Percentiles rank a stretch among this genome's conserved stretches.
phyloP scores from a whole-genome alignment of 2,888 invertebrate genomes.

The Sepiola atlantica region DNA sequence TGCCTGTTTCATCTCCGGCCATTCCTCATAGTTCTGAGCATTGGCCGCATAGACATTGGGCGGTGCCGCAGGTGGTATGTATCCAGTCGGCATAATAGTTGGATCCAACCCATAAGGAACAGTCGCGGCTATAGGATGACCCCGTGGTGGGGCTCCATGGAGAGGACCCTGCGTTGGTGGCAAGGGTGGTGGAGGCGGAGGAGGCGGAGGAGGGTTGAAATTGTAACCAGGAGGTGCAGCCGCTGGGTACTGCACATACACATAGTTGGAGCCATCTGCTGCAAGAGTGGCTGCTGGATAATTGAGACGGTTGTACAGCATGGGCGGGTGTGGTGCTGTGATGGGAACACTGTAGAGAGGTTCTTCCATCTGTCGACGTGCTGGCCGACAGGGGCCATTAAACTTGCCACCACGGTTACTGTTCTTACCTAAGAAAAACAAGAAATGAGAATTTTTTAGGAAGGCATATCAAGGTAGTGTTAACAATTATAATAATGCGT shows the following conservation, averaged over 20 bases:
- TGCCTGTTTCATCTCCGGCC: slow-evolving; percentile 37
- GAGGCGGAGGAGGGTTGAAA: slow-evolving; percentile 33
- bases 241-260: slow-evolving; percentile 22
- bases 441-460: neutral
- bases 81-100: neutral
- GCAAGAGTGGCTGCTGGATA: slow-evolving; percentile 23
- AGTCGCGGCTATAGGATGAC: neutral
- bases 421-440: neutral
- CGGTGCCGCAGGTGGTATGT: neutral
- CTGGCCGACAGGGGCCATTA: neutral
- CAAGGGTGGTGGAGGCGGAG: slow-evolving; percentile 38
- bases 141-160: slow-evolving; percentile 36
- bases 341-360: slow-evolving; percentile 24
- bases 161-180: slow-evolving; percentile 37
- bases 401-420: slow-evolving; percentile 43
- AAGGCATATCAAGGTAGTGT: neutral
- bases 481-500: too few relatives aligned
- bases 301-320: slow-evolving; percentile 37
- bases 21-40: slow-evolving; percentile 40
- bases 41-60: slow-evolving; percentile 37
- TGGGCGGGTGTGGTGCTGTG: slow-evolving; percentile 2
- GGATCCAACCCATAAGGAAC: slow-evolving; percentile 42
- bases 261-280: slow-evolving; percentile 33
- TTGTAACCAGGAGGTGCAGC: slow-evolving; percentile 35
- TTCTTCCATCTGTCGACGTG: slow-evolving; percentile 35